Base-by-base conservation (phyloP, 2,113 vertebrate species). In the Eira barbara region DNA sequence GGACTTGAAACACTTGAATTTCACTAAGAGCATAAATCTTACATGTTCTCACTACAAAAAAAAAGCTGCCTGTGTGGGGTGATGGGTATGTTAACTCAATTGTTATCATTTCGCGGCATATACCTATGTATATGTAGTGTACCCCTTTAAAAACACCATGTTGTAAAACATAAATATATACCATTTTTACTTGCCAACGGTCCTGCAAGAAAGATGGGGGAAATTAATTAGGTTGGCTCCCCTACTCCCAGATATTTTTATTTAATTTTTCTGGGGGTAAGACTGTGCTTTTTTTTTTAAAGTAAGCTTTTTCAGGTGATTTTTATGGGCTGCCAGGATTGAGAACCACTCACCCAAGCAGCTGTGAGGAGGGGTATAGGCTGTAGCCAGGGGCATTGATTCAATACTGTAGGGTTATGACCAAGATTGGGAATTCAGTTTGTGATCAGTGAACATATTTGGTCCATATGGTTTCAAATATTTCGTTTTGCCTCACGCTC, bases 351-450 rank as follows among this genome's bases (percentile, higher is more conserved):
- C 45, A 20, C 65, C 11, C 42, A 93, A 78, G 57, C 55, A 83
- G 18, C 76, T 95, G 10, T 34, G 42, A 81, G 49, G 45, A 80
- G 12, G 65, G 27, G 49, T 36, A 84, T 92, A 52, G 25, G 34
- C 36, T 91, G 13, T 63, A 67, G 52, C 39, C 45, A 67, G 31
- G 45, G 29, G 45, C 78, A 69, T 88, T 93, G 86, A 83, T 71
- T 97, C 94, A 83, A 95, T 65, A 69, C 39, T 71, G 17, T 52
- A 91, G 42, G n/a, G 42, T 97, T 88, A 80, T 18, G 27, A 84
- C n/a, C 88, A 81, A 90, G 57, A 74, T 80, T 69, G 74, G 49
- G 81, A 95, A 95, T 91, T 95, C 74, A 92, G 67, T 92, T 92
- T 84, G 63, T 87, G 61, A 94, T 83, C 88, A 89, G 61, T 93